A percentile compares a stretch with the other conserved stretches of the same genome.
Evolutionary conservation across 2,797 vertebrate genomes (phyloP).

Genomic region (Petrocephalus sullivani): DNA sequence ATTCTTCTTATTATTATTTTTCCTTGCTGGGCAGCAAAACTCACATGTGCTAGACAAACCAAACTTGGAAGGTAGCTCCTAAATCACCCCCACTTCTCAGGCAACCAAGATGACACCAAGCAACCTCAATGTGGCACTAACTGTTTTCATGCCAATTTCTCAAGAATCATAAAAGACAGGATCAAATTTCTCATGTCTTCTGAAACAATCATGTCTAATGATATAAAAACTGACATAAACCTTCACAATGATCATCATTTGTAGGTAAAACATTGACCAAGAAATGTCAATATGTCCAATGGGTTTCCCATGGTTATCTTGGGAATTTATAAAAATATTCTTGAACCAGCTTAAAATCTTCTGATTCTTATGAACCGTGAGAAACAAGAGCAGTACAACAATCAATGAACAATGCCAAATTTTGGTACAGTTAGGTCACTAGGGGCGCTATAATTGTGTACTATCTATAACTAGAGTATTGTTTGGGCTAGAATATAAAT

Average conservation of each 20-base stretch:
- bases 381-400: neutral
- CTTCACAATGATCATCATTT: neutral
- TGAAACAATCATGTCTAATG: neutral
- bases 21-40: neutral
- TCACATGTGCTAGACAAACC: neutral
- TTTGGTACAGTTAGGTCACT: neutral
- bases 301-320: neutral
- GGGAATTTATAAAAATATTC: neutral
- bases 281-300: neutral
- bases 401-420: neutral
- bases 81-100: neutral
- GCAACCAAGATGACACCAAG: neutral
- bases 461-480: neutral
- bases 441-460: neutral
- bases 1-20: neutral
- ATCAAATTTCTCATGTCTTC: neutral
- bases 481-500: neutral
- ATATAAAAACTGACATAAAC: neutral
- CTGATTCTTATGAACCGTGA: neutral
- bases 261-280: neutral
- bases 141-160: neutral
- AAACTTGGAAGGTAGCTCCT: neutral
- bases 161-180: neutral
- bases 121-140: neutral
- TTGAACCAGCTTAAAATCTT: neutral